A percentile compares a stretch with the other conserved stretches of the same genome.
Conservation (phyloP, 2,888 invertebrate species). For the Pelosia muscerda region DNA sequence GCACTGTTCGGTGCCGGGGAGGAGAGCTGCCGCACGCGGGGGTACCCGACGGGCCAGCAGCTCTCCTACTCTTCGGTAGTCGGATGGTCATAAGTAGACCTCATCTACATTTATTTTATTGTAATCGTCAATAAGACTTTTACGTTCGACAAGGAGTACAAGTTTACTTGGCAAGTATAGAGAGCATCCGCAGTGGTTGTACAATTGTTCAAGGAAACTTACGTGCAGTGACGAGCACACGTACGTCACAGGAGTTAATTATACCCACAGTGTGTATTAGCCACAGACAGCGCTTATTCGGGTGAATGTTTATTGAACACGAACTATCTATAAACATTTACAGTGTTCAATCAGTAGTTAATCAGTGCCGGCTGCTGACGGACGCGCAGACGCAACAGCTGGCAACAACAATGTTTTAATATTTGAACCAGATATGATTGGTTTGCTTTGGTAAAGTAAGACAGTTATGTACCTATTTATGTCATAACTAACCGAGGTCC, state of each 20-base stretch:
- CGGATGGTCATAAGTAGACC: too few species aligned
- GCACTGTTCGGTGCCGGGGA: background rate
- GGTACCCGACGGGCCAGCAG: too few species aligned
- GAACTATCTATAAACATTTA: constrained; percentile 3
- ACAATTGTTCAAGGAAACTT: background rate
- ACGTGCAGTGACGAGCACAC: background rate
- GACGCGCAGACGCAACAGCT: background rate
- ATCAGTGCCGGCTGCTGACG: too few species aligned
- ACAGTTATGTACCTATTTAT: too few species aligned
- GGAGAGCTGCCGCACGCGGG: too few species aligned
- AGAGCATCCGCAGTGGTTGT: background rate
- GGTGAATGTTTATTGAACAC: background rate
- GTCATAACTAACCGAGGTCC: too few species aligned
- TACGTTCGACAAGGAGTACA: background rate
- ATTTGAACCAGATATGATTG: background rate
- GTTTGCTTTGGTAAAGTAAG: background rate
- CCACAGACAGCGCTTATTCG: background rate
- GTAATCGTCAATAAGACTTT: background rate
- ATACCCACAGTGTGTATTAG: background rate
- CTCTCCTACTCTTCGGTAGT: too few species aligned
- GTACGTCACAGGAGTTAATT: background rate
- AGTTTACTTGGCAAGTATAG: background rate
- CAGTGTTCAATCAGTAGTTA: background rate
- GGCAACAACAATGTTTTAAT: background rate
- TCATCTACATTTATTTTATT: background rate